Evolutionary conservation across 2,888 invertebrate species (phyloP).

Genomic region (Papilio protenor): DNA sequence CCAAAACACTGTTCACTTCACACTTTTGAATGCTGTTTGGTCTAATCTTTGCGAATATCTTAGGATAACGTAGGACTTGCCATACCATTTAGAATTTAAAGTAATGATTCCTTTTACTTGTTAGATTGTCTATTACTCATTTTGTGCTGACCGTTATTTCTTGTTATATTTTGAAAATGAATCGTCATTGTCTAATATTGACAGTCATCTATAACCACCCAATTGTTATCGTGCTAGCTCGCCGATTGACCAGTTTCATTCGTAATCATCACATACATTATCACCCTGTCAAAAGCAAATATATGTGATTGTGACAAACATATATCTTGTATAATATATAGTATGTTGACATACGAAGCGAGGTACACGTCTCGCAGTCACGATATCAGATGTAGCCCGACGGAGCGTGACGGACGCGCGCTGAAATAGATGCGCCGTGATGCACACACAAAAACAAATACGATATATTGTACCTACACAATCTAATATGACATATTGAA

Average conservation of each 20-base stretch:
- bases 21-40: not conserved
- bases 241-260: not conserved
- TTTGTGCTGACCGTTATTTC: not conserved
- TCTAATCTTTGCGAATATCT: not conserved
- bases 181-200: not conserved
- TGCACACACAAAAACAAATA: slow-evolving; percentile 21
- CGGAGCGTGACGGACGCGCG: slow-evolving; percentile 44
- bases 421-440: slow-evolving; percentile 42
- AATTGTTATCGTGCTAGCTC: not conserved
- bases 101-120: not conserved
- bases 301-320: slow-evolving; percentile 22
- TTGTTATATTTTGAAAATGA: not conserved
- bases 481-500: not conserved
- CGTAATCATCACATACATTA: slow-evolving; percentile 10
- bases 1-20: not conserved
- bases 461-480: not conserved
- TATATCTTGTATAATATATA: slow-evolving; percentile 32
- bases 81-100: not conserved
- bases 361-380: slow-evolving; percentile 31
- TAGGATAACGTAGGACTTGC: not conserved
- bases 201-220: not conserved
- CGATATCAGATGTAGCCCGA: slow-evolving; percentile 42
- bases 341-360: slow-evolving; percentile 40
- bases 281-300: slow-evolving; percentile 3
- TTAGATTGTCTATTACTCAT: not conserved